A percentile compares a stretch with the other conserved stretches of the same genome.
These are phyloP conservation scores for Dendrolimus pini DNA, from an alignment of 2,888 invertebrate species.

Conservation along the genomic window DNA sequence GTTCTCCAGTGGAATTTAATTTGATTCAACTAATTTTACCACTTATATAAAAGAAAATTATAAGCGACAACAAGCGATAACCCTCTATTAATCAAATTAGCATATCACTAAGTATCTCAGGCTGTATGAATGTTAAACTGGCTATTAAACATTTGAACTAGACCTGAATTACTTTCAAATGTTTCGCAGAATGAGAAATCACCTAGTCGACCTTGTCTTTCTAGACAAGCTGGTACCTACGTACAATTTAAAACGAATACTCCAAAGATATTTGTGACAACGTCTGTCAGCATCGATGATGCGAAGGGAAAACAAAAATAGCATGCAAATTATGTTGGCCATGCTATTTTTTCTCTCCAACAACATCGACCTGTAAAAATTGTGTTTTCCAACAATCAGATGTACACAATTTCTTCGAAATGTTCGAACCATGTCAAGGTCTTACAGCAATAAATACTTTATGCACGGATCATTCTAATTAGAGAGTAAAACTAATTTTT, in stretches of 20 bases:
- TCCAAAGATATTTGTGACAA: constrained; percentile 11
- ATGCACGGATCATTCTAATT: constrained; percentile 13
- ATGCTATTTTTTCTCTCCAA: constrained; percentile 47
- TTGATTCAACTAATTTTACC: no score
- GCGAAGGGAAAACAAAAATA: constrained; percentile 32
- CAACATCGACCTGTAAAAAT: constrained; percentile 28
- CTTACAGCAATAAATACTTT: constrained; percentile 8
- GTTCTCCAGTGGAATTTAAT: no score
- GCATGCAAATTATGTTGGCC: constrained; percentile 25
- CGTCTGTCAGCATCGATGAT: constrained; percentile 24
- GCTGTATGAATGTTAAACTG: no score
- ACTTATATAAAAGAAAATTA: no score
- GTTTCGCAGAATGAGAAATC: constrained; percentile 17
- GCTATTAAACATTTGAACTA: constrained; percentile 18
- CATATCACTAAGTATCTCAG: no score
- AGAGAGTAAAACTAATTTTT: constrained; percentile 4
- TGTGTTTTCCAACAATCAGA: constrained; percentile 36
- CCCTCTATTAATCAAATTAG: no score
- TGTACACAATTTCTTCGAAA: constrained; percentile 33
- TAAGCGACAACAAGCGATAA: no score
- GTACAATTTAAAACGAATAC: background rate
- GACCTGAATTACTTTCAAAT: constrained; percentile 18
- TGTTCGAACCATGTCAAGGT: constrained; percentile 50
- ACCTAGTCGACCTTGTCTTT: background rate
- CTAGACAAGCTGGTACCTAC: background rate